These are phyloP conservation scores for Diabrotica virgifera DNA, from an alignment of 1,140 invertebrate genomes.

Conservation along the genomic window DNA sequence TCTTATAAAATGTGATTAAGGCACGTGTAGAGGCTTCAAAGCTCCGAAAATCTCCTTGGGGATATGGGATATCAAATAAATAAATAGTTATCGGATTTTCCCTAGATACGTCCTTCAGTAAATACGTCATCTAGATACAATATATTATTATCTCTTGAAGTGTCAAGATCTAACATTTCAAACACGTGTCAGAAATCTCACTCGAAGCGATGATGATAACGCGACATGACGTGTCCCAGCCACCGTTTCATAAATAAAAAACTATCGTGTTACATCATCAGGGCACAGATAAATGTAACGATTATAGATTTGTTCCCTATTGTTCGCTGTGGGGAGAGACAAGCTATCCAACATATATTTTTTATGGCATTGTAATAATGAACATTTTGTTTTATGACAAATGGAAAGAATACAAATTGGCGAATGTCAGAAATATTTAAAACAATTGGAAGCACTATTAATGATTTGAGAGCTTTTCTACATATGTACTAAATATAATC, in stretches of 20 bases:
- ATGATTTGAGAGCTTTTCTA: no score
- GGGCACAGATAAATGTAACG: slow-evolving; percentile 11
- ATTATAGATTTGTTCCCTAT: slow-evolving; percentile 23
- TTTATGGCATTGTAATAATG: no score
- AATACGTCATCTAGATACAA: slow-evolving; percentile 12
- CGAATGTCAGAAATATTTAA: no score
- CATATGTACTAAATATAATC: no score
- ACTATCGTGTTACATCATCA: slow-evolving; percentile 17
- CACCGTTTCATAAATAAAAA: slow-evolving; percentile 16
- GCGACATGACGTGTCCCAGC: slow-evolving; percentile 10
- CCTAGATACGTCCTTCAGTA: background rate
- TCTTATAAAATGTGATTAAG: no score
- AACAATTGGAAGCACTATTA: no score
- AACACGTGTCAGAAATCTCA: slow-evolving; percentile 20
- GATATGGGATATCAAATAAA: slow-evolving; percentile 1
- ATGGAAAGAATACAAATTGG: no score
- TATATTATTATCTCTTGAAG: slow-evolving; percentile 13
- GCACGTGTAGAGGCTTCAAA: no score
- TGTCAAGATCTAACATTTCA: slow-evolving; percentile 13
- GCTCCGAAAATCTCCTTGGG: no score
- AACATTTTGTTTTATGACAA: no score
- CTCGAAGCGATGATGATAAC: slow-evolving; percentile 22
- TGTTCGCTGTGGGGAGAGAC: slow-evolving; percentile 5
- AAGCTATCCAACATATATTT: no score
- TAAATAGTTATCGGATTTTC: slow-evolving; percentile 1